Base-by-base conservation (phyloP, 2,797 vertebrate species). In the Danio albolineatus region DNA sequence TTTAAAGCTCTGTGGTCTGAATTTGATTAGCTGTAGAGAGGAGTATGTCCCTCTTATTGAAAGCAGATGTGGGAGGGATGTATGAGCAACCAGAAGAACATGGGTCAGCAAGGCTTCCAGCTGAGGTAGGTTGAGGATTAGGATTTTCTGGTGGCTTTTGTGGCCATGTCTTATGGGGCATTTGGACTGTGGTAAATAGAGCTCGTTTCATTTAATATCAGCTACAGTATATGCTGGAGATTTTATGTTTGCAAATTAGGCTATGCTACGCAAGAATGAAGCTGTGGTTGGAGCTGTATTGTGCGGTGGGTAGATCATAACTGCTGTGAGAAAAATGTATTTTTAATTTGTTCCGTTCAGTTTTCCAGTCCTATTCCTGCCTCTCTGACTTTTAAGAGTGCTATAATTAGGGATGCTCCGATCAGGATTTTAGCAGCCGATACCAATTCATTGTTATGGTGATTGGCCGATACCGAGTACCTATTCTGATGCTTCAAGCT, bases 31-130 rank as follows among this genome's bases (percentile, higher is more conserved):
- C 86, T 69, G 79, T 86, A 86, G 86, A 90, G 82, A 49, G 1
- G 80, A 84, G 82, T 82, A 66, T 77, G 81, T 81, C 65, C 77
- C 70, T 76, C 79, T 88, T 87, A 94, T 93, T 89, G 53, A 64
- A 92, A 91, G 88, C 92, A 93, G 84, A 90, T 94, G 92, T 91
- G 84, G 71, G 76, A 84, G 89, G 79, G 84, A 90, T 76, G 84
- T 87, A 87, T 81, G 84, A 57, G 38, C 19, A 28, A 73, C 36
- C 48, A 74, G 73, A 54, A 82, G 79, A 85, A 85, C 74, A 83
- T 43, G 79, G 57, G 36, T 67, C 66, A 81, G 61, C 66, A 19
- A 21, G 67, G 60, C 46, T 76, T 73, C 76, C 79, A 80, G 70
- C 17, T 46, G 56, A 70, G 76, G 81, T 65, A 79, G 69, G 76